These are phyloP conservation scores for Alces alces DNA, from an alignment of 2,113 vertebrate genomes.

Conservation along the genomic window DNA sequence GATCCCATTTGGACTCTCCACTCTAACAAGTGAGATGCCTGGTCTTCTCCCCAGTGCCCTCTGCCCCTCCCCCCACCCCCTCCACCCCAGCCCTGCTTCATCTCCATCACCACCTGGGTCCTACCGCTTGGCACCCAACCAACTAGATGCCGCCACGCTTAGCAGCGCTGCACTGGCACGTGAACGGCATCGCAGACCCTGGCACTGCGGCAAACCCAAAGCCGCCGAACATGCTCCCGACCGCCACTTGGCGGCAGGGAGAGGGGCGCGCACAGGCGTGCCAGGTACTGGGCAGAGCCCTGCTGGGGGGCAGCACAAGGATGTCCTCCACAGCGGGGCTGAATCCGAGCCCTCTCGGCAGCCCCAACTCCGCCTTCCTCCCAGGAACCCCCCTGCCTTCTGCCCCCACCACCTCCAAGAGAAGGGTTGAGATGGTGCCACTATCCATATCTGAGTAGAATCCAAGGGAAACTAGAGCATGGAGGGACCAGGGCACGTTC, in stretches of 20 bases:
- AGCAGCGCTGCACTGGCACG: conserved; percentile 58
- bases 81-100: neutral
- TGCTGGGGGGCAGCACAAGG: neutral
- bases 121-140: conserved; percentile 67
- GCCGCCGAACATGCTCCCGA: neutral
- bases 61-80: neutral
- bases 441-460: neutral
- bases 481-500: neutral
- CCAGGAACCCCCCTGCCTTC: neutral
- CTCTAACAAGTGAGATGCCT: conserved; percentile 63
- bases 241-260: conserved; percentile 52
- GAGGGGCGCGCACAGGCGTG: neutral
- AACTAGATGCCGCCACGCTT: conserved; percentile 56
- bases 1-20: conserved; percentile 9
- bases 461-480: neutral
- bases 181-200: conserved; percentile 57
- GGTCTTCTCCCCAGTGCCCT: conserved; percentile 29
- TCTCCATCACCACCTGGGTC: conserved; percentile 60
- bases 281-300: neutral
- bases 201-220: conserved; percentile 60
- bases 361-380: neutral
- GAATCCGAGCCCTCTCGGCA: neutral
- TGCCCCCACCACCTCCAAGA: neutral
- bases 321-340: neutral
- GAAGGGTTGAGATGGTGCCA: neutral